Percentiles rank a stretch among this genome's conserved stretches.
These are phyloP conservation scores for Lissonota sp. DNA, from an alignment of 2,888 invertebrate genomes.

Conservation along the genomic window DNA sequence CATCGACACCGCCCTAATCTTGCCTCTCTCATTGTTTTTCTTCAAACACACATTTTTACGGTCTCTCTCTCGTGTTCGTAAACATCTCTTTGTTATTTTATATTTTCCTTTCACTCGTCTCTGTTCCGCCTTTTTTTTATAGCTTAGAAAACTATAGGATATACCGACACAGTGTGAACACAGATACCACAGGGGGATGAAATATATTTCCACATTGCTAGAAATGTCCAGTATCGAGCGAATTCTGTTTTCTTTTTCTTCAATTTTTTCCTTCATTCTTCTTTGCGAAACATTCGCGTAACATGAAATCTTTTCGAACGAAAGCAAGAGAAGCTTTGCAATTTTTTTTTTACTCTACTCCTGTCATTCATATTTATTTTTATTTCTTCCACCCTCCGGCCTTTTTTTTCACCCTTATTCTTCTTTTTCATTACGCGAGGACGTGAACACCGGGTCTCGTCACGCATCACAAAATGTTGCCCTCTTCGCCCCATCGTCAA, in stretches of 20 bases:
- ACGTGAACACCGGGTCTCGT: neutral
- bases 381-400: slow-evolving; percentile 5
- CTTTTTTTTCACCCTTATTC: slow-evolving; percentile 8
- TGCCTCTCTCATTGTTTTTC: slow-evolving; percentile 9
- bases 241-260: neutral
- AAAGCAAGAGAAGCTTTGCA: slow-evolving; percentile 15
- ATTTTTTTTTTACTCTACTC: slow-evolving; percentile 36
- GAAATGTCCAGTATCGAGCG: slow-evolving; percentile 12
- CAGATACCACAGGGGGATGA: slow-evolving; percentile 4
- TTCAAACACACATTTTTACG: slow-evolving; percentile 8
- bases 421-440: slow-evolving; percentile 1
- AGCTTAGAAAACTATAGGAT: neutral
- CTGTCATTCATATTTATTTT: slow-evolving; percentile 26
- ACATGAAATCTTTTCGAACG: slow-evolving; percentile 14
- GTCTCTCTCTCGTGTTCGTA: neutral
- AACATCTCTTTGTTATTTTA: too few relatives aligned
- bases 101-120: too few relatives aligned
- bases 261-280: slow-evolving; percentile 23
- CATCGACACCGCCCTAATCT: slow-evolving; percentile 65
- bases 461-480: neutral
- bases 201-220: slow-evolving; percentile 29
- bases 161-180: neutral
- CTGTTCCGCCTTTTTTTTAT: too few relatives aligned
- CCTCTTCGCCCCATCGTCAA: slow-evolving; percentile 13
- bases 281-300: neutral